A percentile compares a stretch with the other conserved stretches of the same genome.
These are phyloP conservation scores for Hyles lineata DNA, from an alignment of 2,888 invertebrate species.

Conservation along the genomic window DNA sequence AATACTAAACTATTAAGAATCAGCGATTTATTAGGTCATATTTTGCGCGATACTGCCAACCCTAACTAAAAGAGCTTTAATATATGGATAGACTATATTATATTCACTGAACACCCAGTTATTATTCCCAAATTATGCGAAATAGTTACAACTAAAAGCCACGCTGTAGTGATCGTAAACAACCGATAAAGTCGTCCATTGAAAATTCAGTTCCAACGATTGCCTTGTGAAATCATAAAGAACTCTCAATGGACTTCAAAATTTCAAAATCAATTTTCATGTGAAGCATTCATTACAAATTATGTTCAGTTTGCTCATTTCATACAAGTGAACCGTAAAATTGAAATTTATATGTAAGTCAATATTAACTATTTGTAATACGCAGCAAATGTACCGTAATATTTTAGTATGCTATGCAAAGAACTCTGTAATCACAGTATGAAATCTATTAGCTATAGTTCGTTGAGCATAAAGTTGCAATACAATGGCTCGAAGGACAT, in stretches of 20 bases:
- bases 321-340: slow-evolving; percentile 19
- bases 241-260: background rate
- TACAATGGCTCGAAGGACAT: background rate
- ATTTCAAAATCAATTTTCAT: background rate
- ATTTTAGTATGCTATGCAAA: slow-evolving; percentile 34
- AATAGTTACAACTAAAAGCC: background rate
- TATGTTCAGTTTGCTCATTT: background rate
- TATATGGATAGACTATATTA: no score
- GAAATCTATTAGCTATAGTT: slow-evolving; percentile 37
- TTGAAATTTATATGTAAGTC: slow-evolving; percentile 13
- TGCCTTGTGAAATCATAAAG: background rate
- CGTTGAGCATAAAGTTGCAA: slow-evolving; percentile 30
- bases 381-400: slow-evolving; percentile 33
- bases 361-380: slow-evolving; percentile 20
- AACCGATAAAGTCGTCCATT: background rate
- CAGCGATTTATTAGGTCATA: no score
- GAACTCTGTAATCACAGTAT: slow-evolving; percentile 36
- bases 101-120: no score
- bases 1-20: no score
- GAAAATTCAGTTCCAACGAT: background rate
- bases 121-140: background rate
- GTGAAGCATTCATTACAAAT: background rate
- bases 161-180: background rate
- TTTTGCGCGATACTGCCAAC: no score
- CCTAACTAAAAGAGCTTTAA: no score